These are phyloP conservation scores for Ectemnius lituratus DNA, from an alignment of 2,888 invertebrate genomes.

Conservation along the genomic window DNA sequence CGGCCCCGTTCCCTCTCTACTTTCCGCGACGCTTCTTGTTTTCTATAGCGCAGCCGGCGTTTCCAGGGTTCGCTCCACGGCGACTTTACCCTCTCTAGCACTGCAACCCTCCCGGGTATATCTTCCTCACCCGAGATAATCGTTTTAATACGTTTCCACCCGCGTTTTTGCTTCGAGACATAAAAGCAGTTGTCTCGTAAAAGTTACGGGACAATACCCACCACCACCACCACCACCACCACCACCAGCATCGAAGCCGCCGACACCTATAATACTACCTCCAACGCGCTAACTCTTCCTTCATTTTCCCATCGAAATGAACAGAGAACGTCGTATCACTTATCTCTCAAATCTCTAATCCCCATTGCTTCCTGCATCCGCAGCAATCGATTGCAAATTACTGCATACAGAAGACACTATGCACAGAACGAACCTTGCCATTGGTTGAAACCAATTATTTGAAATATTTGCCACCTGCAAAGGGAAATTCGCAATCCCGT, in stretches of 20 bases:
- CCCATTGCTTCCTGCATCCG: too few species aligned
- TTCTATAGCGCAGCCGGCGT: constrained; percentile 17
- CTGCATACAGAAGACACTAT: too few species aligned
- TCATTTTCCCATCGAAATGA: constrained; percentile 1
- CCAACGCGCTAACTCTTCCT: neutral
- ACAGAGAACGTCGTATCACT: constrained; percentile 40
- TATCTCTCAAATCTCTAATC: constrained; percentile 5
- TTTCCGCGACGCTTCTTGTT: constrained; percentile 24
- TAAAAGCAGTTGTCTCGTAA: constrained; percentile 56
- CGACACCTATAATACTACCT: neutral
- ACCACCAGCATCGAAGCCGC: neutral
- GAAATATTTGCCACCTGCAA: too few species aligned
- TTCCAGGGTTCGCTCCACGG: constrained; percentile 38
- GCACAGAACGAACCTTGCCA: too few species aligned
- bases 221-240: neutral
- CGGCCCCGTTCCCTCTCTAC: constrained; percentile 10
- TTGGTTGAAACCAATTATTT: too few species aligned
- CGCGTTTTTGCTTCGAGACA: constrained; percentile 46
- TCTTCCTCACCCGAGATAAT: constrained; percentile 54
- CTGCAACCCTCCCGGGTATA: constrained; percentile 18
- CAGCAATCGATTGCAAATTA: too few species aligned
- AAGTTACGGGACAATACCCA: constrained; percentile 55
- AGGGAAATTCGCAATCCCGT: too few species aligned
- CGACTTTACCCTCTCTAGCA: constrained; percentile 21
- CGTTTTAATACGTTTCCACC: constrained; percentile 61